Base-by-base conservation (phyloP, 1,140 invertebrate species). In the Metaphire vulgaris region DNA sequence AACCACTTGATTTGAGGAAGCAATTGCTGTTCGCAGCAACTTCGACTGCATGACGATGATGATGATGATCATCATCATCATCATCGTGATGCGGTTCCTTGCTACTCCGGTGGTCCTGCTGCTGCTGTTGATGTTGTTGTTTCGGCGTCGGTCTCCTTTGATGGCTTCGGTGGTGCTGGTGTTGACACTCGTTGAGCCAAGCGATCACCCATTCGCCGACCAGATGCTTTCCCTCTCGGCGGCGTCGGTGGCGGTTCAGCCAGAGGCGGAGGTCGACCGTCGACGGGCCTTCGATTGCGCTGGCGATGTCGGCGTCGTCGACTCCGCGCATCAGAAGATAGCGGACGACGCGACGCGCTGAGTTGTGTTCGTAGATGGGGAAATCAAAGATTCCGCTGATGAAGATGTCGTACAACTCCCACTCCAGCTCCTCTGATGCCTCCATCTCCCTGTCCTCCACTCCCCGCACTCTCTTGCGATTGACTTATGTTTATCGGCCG, bases 201-300 rank as follows among this genome's bases (percentile, higher is more conserved):
- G 75, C 75, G 31, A 76, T 76, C 31, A 76, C 75, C 75, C 75
- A 76, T 69, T 76, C 75, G 1, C 75, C 75, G 1, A 76, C 75
- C 75, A 73, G 70, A 41, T 71, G 33, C n/a, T 71, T 70, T 26
- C 75, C 75, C 0, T 69, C 21, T n/a, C n/a, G n/a, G n/a, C n/a
- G n/a, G n/a, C n/a, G n/a, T n/a, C n/a, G n/a, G 21, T 21, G 6
- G 1, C 69, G 32, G 29, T 76, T 76, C 15, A 76, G 33, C 75
- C 75, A 76, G 16, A 56, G n/a, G 28, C 33, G 68, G 0, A 76
- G 75, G 33, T 76, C 75, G 32, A 72, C 69, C 6, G 75, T 76
- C 21, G 74, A 75, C 21, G 41, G 41, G 69, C 70, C 75, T 31
- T 70, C 75, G 68, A 76, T 76, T 6, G 75, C 75, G 6, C 71